A percentile compares a stretch with the other conserved stretches of the same genome.
Evolutionary conservation across 2,113 vertebrate genomes (phyloP).

Genomic region (Cervus canadensis): DNA sequence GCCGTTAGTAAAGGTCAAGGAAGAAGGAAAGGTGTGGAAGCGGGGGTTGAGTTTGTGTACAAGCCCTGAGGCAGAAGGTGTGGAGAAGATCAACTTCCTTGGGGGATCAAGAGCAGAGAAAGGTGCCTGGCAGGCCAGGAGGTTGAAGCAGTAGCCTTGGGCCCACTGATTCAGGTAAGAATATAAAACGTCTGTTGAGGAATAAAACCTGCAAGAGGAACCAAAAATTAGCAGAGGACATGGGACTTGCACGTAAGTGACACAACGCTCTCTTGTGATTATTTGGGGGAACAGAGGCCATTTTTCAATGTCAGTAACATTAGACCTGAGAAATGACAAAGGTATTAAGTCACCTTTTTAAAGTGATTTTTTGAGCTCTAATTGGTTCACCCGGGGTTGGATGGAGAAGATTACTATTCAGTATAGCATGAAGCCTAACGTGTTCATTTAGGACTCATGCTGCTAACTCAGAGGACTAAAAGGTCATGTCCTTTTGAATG

Average conservation of each 20-base stretch:
- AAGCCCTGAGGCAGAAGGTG: background rate
- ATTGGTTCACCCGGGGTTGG: slow-evolving; percentile 70
- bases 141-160: background rate
- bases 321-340: slow-evolving; percentile 44
- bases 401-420: slow-evolving; percentile 81
- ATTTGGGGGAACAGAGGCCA: background rate
- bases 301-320: background rate
- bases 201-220: background rate
- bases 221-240: background rate
- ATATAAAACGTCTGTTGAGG: background rate
- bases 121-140: background rate
- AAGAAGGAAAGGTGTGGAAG: background rate
- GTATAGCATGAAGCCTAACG: slow-evolving; percentile 72
- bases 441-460: slow-evolving; percentile 80
- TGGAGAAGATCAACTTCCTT: background rate
- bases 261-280: background rate
- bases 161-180: background rate
- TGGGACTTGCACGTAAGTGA: background rate
- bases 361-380: slow-evolving; percentile 67
- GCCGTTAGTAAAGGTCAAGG: background rate
- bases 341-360: slow-evolving; percentile 53
- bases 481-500: slow-evolving; percentile 80
- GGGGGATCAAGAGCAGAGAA: background rate
- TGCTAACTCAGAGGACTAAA: slow-evolving; percentile 79
- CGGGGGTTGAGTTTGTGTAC: too few species aligned